phyloP scores from a whole-genome alignment of 2,797 vertebrate species.

The Rhynchonycteris naso region DNA sequence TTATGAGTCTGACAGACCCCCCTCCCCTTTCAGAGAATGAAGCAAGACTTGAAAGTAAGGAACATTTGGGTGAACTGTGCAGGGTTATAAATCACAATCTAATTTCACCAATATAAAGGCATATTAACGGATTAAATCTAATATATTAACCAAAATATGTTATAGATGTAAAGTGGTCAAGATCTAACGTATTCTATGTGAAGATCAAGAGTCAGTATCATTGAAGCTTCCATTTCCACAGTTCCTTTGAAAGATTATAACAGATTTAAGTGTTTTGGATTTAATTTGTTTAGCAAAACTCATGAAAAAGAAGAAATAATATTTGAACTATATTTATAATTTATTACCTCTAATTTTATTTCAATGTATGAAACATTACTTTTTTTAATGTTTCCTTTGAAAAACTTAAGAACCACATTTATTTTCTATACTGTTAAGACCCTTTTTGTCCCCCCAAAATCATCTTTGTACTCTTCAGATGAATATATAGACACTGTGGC shows the following conservation, averaged over 20 bases:
- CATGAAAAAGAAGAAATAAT: conserved; percentile 80
- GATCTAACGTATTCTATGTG: conserved; percentile 69
- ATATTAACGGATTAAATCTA: conserved; percentile 23
- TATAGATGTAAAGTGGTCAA: conserved; percentile 78
- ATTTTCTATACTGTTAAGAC: conserved; percentile 86
- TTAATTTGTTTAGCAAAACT: conserved; percentile 77
- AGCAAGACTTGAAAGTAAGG: conserved; percentile 51
- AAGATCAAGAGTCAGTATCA: conserved; percentile 63
- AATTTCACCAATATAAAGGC: conserved; percentile 64
- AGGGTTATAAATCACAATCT: conserved; percentile 67
- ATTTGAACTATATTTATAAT: conserved; percentile 86
- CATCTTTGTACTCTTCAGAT: conserved; percentile 88
- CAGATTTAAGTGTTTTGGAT: conserved; percentile 63
- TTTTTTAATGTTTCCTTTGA: conserved; percentile 82
- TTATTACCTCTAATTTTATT: conserved; percentile 85
- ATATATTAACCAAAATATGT: conserved; percentile 69
- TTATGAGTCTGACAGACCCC: conserved; percentile 55
- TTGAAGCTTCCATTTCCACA: conserved; percentile 67
- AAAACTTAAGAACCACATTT: conserved; percentile 85
- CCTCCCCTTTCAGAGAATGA: conserved; percentile 58
- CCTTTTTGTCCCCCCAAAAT: conserved; percentile 73
- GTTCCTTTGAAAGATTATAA: conserved; percentile 59
- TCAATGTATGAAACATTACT: conserved; percentile 83
- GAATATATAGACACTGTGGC: conserved; percentile 86
- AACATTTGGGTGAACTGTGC: conserved; percentile 69